Conservation (phyloP, 23 tunicate species). For the Halocynthia aurantium region DNA sequence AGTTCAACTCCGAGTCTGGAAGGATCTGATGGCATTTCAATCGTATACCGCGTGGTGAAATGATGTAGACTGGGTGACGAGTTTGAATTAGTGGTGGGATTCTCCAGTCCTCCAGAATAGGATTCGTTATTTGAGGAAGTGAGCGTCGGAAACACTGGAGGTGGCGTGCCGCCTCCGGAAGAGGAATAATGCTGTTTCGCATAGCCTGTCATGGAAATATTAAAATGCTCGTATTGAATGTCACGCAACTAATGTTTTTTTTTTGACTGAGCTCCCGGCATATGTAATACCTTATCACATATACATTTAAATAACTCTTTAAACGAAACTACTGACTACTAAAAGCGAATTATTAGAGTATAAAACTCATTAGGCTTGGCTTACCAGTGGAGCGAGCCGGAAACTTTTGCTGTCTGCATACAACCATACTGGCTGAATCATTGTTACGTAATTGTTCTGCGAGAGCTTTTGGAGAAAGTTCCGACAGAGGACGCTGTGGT, state of each 20-base stretch:
- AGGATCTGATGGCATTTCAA: conserved; percentile 71
- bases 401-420: conserved; percentile 29
- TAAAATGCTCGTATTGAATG: background rate
- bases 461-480: conserved; percentile 62
- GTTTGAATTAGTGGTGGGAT: background rate
- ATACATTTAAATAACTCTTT: background rate
- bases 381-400: conserved; percentile 20
- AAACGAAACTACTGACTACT: too few species aligned
- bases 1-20: conserved; percentile 52
- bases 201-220: background rate
- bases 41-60: conserved; percentile 84
- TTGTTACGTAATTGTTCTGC: conserved; percentile 75
- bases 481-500: conserved; percentile 46
- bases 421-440: conserved; percentile 90
- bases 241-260: background rate
- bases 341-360: too few species aligned
- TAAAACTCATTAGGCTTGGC: background rate
- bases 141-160: background rate
- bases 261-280: background rate
- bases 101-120: background rate
- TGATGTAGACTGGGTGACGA: conserved; percentile 57
- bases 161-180: background rate
- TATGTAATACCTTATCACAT: background rate
- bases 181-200: background rate
- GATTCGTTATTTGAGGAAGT: background rate